Conservation (phyloP, 2,797 vertebrate species). For the Anabas testudineus region DNA sequence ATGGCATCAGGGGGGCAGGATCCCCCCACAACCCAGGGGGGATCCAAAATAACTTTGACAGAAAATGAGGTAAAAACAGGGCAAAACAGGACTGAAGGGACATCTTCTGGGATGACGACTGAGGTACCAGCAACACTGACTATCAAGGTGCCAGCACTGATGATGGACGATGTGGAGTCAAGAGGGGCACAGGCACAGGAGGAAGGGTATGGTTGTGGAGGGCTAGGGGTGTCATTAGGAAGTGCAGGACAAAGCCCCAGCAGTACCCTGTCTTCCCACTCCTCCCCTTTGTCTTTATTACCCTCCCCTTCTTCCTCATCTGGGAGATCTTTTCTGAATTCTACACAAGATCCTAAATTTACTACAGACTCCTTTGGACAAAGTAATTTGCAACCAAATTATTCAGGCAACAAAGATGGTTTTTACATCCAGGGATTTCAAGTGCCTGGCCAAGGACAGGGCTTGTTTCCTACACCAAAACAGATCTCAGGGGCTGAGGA, state of each 20-base stretch:
- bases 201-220: conserved; percentile 74
- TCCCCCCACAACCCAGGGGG: conserved; percentile 22
- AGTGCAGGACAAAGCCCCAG: conserved; percentile 81
- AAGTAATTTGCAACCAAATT: conserved; percentile 36
- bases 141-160: conserved; percentile 48
- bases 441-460: conserved; percentile 26
- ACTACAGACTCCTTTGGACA: conserved; percentile 31
- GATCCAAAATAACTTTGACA: conserved; percentile 56
- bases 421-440: conserved; percentile 49
- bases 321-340: conserved; percentile 48
- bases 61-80: conserved; percentile 61
- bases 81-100: conserved; percentile 39
- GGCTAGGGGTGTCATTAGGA: conserved; percentile 57
- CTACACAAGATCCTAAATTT: conserved; percentile 32
- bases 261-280: conserved; percentile 74
- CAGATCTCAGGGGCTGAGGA: conserved; percentile 58
- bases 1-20: conserved; percentile 48
- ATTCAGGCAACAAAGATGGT: conserved; percentile 29
- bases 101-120: conserved; percentile 4
- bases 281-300: conserved; percentile 66
- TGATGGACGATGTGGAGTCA: conserved; percentile 77
- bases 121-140: conserved; percentile 14
- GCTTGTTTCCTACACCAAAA: conserved; percentile 27
- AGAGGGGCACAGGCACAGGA: conserved; percentile 68
- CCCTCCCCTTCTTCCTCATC: conserved; percentile 71